Evolutionary conservation across 1,140 invertebrate species (phyloP).

Genomic region (Helicoverpa armigera): DNA sequence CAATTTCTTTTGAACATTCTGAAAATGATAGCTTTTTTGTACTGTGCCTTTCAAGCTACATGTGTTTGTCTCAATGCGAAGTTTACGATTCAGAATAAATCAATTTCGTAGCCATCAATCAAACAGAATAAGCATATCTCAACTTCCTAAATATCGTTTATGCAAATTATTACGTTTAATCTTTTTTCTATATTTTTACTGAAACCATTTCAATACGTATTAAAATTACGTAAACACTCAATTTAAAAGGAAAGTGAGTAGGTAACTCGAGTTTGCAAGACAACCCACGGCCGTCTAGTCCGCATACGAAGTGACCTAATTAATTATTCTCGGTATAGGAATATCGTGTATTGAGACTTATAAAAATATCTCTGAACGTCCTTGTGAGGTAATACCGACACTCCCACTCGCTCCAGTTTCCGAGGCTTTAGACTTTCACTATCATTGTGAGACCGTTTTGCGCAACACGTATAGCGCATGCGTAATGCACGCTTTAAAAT

Average conservation of each 20-base stretch:
- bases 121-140: too few species aligned
- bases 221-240: background rate
- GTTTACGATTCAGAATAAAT: too few species aligned
- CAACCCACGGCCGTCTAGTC: conserved; percentile 22
- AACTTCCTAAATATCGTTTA: too few species aligned
- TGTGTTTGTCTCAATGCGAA: too few species aligned
- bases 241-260: conserved; percentile 23
- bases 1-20: too few species aligned
- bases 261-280: background rate
- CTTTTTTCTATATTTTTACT: background rate
- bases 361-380: conserved; percentile 64
- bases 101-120: too few species aligned
- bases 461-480: conserved; percentile 68
- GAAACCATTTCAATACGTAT: background rate
- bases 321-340: conserved; percentile 34
- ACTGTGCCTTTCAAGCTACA: too few species aligned
- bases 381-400: conserved; percentile 77
- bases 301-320: conserved; percentile 17
- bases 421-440: conserved; percentile 77
- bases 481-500: conserved; percentile 55
- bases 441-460: conserved; percentile 76
- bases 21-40: too few species aligned
- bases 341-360: conserved; percentile 40
- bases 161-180: too few species aligned
- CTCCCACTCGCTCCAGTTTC: conserved; percentile 76